Conservation (phyloP, 2,888 invertebrate species). For the Saturnia pavonia region DNA sequence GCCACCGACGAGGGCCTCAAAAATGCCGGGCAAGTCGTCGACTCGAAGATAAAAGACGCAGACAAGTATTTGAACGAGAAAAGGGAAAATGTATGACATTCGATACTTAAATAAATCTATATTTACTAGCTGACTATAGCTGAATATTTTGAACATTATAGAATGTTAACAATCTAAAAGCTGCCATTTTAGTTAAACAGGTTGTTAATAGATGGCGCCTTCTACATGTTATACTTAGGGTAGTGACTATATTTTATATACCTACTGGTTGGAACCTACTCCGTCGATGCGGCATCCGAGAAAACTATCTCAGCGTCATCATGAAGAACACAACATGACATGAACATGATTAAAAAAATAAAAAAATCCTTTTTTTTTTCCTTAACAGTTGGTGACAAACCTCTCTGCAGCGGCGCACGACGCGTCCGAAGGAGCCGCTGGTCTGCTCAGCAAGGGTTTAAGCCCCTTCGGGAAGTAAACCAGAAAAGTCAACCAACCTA, state of each 20-base stretch:
- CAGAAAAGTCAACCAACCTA: background rate
- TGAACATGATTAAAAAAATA: too few relatives aligned
- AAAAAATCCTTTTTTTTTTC: too few relatives aligned
- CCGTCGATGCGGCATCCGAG: too few relatives aligned
- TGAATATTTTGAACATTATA: too few relatives aligned
- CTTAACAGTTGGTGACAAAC: conserved; percentile 62
- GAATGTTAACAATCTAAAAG: too few relatives aligned
- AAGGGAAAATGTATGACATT: conserved; percentile 65
- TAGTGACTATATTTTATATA: too few relatives aligned
- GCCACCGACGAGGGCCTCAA: conserved; percentile 81
- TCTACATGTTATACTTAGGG: too few relatives aligned
- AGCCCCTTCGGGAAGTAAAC: conserved; percentile 67
- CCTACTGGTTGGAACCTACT: too few relatives aligned
- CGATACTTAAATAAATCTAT: background rate
- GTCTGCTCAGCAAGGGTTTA: conserved; percentile 78
- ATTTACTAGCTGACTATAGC: background rate
- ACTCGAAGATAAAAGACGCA: conserved; percentile 83
- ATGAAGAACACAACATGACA: too few relatives aligned
- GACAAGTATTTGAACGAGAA: conserved; percentile 84
- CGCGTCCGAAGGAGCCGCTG: conserved; percentile 70
- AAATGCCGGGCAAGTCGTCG: conserved; percentile 80
- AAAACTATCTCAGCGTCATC: too few relatives aligned
- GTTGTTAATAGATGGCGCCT: too few relatives aligned
- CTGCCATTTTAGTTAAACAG: too few relatives aligned
- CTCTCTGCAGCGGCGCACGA: conserved; percentile 66